A percentile compares a stretch with the other conserved stretches of the same genome.
Conservation (phyloP, 2,888 invertebrate genomes). For the Luffia ferchaultella region DNA sequence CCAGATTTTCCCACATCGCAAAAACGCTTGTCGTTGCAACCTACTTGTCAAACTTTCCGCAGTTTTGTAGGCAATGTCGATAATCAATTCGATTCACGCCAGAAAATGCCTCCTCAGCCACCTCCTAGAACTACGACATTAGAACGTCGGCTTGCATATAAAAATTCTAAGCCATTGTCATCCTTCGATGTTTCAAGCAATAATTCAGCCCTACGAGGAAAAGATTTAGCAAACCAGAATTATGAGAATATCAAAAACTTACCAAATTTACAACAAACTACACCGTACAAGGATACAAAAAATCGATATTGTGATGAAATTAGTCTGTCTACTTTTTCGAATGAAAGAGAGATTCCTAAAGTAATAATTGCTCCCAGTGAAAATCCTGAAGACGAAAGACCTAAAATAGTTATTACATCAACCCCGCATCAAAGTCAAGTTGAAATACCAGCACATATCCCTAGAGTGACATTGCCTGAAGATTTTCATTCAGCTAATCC, state of each 20-base stretch:
- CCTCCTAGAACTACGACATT: slow-evolving; percentile 79
- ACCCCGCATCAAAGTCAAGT: slow-evolving; percentile 48
- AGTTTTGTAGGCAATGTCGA: slow-evolving; percentile 32
- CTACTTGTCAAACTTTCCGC: slow-evolving; percentile 48
- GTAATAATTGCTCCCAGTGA: slow-evolving; percentile 62
- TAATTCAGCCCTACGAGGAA: slow-evolving; percentile 28
- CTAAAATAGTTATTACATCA: slow-evolving; percentile 66
- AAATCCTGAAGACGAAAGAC: slow-evolving; percentile 50
- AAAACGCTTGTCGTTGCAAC: slow-evolving; percentile 73
- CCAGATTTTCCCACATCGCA: slow-evolving; percentile 74
- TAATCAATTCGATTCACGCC: slow-evolving; percentile 31
- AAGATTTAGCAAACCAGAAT: slow-evolving; percentile 23
- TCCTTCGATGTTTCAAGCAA: slow-evolving; percentile 37
- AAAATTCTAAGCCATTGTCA: slow-evolving; percentile 44
- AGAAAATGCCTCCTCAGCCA: slow-evolving; percentile 71
- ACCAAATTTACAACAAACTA: slow-evolving; percentile 21
- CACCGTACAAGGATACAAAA: slow-evolving; percentile 23
- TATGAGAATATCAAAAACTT: slow-evolving; percentile 47
- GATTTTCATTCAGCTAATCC: slow-evolving; percentile 43
- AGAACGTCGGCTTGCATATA: slow-evolving; percentile 61
- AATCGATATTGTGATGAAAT: slow-evolving; percentile 17
- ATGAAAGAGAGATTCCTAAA: slow-evolving; percentile 44
- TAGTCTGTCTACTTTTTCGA: slow-evolving; percentile 19
- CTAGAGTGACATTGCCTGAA: slow-evolving; percentile 58
- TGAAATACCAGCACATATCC: slow-evolving; percentile 41